phyloP scores from a whole-genome alignment of 2,797 vertebrate genomes.

The Gorsachius magnificus region DNA sequence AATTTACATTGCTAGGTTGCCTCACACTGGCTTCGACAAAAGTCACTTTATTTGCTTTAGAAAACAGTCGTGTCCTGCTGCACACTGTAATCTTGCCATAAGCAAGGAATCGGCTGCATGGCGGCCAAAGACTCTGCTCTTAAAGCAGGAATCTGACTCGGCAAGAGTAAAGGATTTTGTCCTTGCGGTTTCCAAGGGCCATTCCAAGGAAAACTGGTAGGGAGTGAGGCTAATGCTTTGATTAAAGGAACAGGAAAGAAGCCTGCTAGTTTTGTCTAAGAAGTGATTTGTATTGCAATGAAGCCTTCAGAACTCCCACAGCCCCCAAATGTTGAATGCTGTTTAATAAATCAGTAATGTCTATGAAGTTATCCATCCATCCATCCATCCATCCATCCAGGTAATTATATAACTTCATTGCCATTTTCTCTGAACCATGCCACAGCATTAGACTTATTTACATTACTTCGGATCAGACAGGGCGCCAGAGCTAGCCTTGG shows the following conservation, averaged over 20 bases:
- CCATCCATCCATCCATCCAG: background rate
- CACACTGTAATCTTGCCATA: background rate
- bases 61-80: background rate
- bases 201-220: background rate
- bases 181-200: background rate
- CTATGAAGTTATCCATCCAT: background rate
- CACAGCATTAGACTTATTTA: background rate
- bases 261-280: background rate
- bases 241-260: background rate
- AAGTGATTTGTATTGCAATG: background rate
- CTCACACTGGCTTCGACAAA: constrained; percentile 21
- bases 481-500: rapidly evolving
- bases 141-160: background rate
- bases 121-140: background rate
- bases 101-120: background rate
- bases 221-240: background rate
- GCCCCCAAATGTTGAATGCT: background rate
- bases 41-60: background rate
- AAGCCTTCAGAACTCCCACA: background rate
- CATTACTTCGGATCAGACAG: background rate
- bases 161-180: background rate
- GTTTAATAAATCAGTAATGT: background rate
- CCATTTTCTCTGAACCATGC: background rate
- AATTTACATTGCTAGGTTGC: background rate
- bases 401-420: background rate